Percentiles rank a stretch among this genome's conserved stretches.
Evolutionary conservation across 2,888 invertebrate genomes (phyloP).

Genomic region (Conus canariensis): DNA sequence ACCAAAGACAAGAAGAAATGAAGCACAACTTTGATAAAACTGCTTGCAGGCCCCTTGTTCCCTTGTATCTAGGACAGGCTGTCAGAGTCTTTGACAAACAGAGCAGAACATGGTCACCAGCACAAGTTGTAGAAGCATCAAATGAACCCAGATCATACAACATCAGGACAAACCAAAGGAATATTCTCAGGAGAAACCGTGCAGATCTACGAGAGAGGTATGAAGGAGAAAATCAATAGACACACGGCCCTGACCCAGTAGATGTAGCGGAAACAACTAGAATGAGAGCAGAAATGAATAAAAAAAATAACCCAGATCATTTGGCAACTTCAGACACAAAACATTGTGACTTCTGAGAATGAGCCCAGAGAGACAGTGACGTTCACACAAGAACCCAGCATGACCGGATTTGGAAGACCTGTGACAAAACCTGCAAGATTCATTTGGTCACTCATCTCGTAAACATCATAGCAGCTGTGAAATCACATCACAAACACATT

Average conservation of each 20-base stretch:
- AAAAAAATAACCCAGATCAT: not conserved
- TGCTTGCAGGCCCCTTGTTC: not conserved
- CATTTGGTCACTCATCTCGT: not conserved
- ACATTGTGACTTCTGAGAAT: not conserved
- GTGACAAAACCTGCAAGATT: not conserved
- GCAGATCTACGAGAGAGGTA: not conserved
- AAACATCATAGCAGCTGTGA: constrained; percentile 16
- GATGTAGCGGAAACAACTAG: not conserved
- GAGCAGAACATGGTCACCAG: not conserved
- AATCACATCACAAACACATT: too few relatives aligned
- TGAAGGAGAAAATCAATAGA: not conserved
- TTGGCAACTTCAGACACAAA: not conserved
- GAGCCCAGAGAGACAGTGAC: not conserved
- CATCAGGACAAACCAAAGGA: not conserved
- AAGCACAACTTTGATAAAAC: not conserved
- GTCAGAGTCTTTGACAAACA: not conserved
- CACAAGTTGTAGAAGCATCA: not conserved
- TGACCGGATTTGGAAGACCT: not conserved
- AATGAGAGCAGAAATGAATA: not conserved
- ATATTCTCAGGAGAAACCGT: constrained; percentile 3
- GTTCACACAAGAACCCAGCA: not conserved
- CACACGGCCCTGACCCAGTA: not conserved
- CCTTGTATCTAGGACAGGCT: not conserved
- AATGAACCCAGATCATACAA: not conserved
- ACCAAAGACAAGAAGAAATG: not conserved